Base-by-base conservation (phyloP, 2,113 vertebrate species). In the Grallaria varia region DNA sequence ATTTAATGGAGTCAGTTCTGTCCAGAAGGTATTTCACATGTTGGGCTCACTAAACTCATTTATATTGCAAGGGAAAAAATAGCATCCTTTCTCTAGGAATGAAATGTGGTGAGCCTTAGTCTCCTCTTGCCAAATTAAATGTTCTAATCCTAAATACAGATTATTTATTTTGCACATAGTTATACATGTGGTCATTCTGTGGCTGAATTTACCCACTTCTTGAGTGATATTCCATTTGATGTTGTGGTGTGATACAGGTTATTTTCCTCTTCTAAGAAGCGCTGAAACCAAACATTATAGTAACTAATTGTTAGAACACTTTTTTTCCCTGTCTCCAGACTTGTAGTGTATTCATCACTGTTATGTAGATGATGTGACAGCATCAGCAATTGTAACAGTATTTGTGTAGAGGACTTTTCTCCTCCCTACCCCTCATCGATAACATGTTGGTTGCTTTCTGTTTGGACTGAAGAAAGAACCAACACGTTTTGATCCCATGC, bases 21-120 rank as follows among this genome's bases (percentile, higher is more conserved):
- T 85, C 86, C 40, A 47, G n/a, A 77, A 91, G 66, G 82, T 88
- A 95, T 96, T 97, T 92, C 86, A 68, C 84, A 56, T 12, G 12
- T 22, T 64, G 30, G 60, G 18, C 31, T 49, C 68, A 71, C 40
- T 59, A n/a, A 77, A 6, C 19, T 31, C 10, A 27, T 76, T 90
- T 90, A 37, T 62, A 84, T 33, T 83, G 63, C 53, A 56, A 74
- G 49, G 40, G 60, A 72, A 91, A 85, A 90, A 90, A 87, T 93
- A 93, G n/a, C 63, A 40, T 15, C 10, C 6, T n/a, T 12, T 59
- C 73, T 63, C 58, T 63, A 74, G 33, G 47, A 90, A 10, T 31
- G 28, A 81, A 80, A 85, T 44, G 13, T 63, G 33, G 8, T 63
- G 40, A 90, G 30, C 31, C 17, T 84, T 21, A 10, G 25, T 24